Evolutionary conservation across 2,797 vertebrate genomes (phyloP).

Genomic region (Pyrocephalus nanus): DNA sequence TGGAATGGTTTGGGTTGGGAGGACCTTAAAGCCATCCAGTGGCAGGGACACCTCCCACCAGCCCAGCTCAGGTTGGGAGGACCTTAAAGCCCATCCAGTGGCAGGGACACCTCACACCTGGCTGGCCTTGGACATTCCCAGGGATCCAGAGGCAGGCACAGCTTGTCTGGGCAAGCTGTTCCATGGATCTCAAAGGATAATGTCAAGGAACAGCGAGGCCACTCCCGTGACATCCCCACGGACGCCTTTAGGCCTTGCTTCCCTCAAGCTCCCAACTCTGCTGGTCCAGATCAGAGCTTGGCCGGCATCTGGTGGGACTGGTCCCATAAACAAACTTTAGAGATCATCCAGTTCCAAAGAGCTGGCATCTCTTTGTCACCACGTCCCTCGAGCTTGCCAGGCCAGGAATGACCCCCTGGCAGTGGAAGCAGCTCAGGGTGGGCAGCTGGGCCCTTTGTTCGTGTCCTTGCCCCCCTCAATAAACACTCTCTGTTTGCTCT

Average conservation of each 20-base stretch:
- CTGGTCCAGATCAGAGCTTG: too few relatives aligned
- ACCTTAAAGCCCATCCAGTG: not conserved
- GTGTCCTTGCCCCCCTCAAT: not conserved
- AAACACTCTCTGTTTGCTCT: not conserved
- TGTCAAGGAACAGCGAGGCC: rapidly evolving
- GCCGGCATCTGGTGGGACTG: too few relatives aligned
- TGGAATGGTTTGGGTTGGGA: too few relatives aligned
- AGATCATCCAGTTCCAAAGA: too few relatives aligned
- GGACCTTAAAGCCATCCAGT: not conserved
- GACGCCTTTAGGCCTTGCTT: too few relatives aligned
- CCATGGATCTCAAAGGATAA: rapidly evolving
- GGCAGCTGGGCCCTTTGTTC: slow-evolving; percentile 25
- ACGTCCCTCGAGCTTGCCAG: rapidly evolving
- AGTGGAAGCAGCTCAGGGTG: not conserved
- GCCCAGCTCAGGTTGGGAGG: too few relatives aligned
- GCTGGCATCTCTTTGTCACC: too few relatives aligned
- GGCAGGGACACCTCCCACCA: not conserved
- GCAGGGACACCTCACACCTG: not conserved
- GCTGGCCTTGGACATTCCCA: not conserved
- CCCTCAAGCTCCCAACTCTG: too few relatives aligned
- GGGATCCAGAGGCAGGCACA: rapidly evolving
- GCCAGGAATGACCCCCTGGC: not conserved
- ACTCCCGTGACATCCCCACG: too few relatives aligned
- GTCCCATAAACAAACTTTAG: too few relatives aligned
- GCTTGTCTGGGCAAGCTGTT: not conserved